phyloP scores from a whole-genome alignment of 2,888 invertebrate genomes.

The Lithophane ornitopus region DNA sequence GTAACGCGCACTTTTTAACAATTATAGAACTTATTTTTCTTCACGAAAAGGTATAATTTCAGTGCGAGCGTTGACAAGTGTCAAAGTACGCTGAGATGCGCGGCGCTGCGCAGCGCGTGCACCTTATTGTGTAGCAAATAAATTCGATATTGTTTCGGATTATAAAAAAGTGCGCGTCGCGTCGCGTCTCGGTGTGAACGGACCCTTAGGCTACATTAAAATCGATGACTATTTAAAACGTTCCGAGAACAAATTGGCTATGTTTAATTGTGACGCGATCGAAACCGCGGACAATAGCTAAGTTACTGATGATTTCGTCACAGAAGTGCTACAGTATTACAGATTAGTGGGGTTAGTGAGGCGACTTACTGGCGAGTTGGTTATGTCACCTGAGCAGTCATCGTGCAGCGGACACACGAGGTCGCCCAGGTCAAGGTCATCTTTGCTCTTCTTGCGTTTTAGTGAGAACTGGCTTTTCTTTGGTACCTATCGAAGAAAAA shows the following conservation, averaged over 20 bases:
- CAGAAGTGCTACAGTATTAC: constrained; percentile 60
- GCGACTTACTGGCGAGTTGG: constrained; percentile 84
- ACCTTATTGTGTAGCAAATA: too few species aligned
- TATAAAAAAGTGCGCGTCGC: too few species aligned
- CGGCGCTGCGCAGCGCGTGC: too few species aligned
- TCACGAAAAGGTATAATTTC: too few species aligned
- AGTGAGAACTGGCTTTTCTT: constrained; percentile 97
- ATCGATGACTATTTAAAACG: not conserved
- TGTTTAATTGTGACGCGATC: not conserved
- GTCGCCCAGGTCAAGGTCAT: constrained; percentile 95
- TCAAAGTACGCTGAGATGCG: too few species aligned
- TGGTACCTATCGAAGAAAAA: constrained; percentile 90
- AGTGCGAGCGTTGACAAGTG: too few species aligned
- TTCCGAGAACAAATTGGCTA: not conserved
- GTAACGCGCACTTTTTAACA: too few species aligned
- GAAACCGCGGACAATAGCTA: too few species aligned
- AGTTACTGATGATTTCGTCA: constrained; percentile 43
- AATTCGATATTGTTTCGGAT: too few species aligned
- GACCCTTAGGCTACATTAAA: not conserved
- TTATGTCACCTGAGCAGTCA: constrained; percentile 89
- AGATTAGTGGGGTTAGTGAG: constrained; percentile 87
- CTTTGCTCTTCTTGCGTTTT: constrained; percentile 96
- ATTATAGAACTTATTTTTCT: too few species aligned
- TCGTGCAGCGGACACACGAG: constrained; percentile 95
- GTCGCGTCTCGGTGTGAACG: too few species aligned